Conservation (phyloP, 2,113 vertebrate species). For the Colistium nudipinnis region DNA sequence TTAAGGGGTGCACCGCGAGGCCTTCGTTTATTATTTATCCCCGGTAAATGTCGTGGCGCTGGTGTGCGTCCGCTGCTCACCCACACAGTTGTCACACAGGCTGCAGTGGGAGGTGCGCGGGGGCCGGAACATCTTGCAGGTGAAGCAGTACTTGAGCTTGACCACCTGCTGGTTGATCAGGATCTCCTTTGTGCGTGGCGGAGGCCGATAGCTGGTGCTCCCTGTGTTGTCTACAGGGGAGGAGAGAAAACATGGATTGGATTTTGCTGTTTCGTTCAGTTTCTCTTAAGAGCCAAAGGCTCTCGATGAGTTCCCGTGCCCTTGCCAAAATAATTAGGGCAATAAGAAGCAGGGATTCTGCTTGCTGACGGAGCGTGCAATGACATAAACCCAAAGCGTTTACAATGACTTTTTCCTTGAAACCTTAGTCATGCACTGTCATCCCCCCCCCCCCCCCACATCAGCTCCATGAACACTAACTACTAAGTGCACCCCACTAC, state of each 20-base stretch:
- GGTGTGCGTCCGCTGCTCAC: conserved; percentile 72
- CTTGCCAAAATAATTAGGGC: too few relatives aligned
- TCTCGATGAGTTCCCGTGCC: too few relatives aligned
- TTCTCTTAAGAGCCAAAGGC: too few relatives aligned
- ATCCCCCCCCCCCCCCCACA: too few relatives aligned
- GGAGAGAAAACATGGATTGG: accelerated
- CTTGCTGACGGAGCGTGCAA: too few relatives aligned
- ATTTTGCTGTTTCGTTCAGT: background rate
- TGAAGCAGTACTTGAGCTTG: conserved; percentile 97
- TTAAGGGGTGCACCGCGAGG: background rate
- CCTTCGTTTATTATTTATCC: conserved; percentile 40
- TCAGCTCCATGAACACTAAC: too few relatives aligned
- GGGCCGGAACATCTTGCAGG: conserved; percentile 96
- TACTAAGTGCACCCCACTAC: too few relatives aligned
- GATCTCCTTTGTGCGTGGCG: conserved; percentile 92
- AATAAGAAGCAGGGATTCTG: too few relatives aligned
- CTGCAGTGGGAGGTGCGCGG: conserved; percentile 96
- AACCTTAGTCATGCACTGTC: too few relatives aligned
- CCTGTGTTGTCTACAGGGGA: conserved; percentile 84
- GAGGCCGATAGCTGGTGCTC: conserved; percentile 87
- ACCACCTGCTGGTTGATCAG: conserved; percentile 92
- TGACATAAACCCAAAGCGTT: too few relatives aligned
- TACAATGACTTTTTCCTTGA: too few relatives aligned
- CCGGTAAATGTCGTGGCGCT: conserved; percentile 33
- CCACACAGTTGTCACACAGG: conserved; percentile 97